Conservation (phyloP, 2,113 vertebrate genomes). For the Callithrix jacchus region DNA sequence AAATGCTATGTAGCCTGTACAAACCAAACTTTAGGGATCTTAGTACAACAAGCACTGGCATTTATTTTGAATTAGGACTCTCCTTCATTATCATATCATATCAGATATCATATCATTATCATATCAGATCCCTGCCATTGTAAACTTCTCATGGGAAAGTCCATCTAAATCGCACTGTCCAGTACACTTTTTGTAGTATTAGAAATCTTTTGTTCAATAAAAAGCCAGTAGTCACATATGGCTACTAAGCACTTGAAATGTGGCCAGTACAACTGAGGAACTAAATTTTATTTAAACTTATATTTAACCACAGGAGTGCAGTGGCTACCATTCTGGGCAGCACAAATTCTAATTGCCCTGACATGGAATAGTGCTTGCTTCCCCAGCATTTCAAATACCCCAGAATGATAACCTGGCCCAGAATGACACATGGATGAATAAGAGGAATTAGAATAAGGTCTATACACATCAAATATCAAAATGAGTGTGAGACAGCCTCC, state of each 20-base stretch:
- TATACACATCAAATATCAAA: not conserved
- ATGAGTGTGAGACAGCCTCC: not conserved
- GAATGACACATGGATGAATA: not conserved
- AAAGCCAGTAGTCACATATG: not conserved
- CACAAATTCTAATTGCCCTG: not conserved
- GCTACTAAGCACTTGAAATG: not conserved
- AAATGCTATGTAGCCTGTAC: not conserved
- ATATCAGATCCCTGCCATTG: not conserved
- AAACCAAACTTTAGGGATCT: not conserved
- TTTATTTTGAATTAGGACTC: constrained; percentile 19
- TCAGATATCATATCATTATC: constrained; percentile 27
- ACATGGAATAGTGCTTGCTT: not conserved
- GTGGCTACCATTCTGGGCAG: not conserved
- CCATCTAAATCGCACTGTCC: not conserved
- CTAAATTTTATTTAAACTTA: not conserved
- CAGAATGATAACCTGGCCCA: not conserved
- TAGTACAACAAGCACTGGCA: not conserved
- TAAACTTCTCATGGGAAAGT: not conserved
- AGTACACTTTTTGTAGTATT: not conserved
- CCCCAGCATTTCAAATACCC: not conserved
- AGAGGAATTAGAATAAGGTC: not conserved
- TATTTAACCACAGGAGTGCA: not conserved
- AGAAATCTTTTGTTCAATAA: not conserved
- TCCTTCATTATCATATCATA: constrained; percentile 7
- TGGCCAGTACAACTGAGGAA: not conserved